A percentile compares a stretch with the other conserved stretches of the same genome.
These are phyloP conservation scores for Drosophila fuyamai DNA, from an alignment of 1,140 invertebrate species.

Conservation along the genomic window DNA sequence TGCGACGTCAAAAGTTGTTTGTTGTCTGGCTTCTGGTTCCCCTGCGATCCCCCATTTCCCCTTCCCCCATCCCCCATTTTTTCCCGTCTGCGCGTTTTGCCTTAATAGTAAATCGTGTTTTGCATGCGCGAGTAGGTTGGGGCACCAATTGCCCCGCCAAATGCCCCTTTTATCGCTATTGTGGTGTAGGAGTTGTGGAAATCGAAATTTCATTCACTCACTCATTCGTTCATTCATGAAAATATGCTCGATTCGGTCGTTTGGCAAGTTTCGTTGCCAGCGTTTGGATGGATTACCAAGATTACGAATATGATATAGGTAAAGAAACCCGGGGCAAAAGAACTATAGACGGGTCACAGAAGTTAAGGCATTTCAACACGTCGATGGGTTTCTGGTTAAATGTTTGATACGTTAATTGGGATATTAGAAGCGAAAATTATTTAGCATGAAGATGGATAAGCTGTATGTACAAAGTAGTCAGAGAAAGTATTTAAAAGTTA, in stretches of 20 bases:
- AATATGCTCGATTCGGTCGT: constrained; percentile 50
- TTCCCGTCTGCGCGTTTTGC: constrained; percentile 69
- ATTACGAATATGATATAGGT: constrained; percentile 32
- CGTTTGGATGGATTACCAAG: constrained; percentile 24
- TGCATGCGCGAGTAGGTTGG: constrained; percentile 78
- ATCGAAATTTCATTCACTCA: constrained; percentile 49
- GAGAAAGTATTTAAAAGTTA: not conserved
- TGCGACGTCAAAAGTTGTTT: constrained; percentile 59
- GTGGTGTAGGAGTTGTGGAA: constrained; percentile 58
- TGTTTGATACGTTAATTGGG: constrained; percentile 57
- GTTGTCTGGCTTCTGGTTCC: constrained; percentile 49
- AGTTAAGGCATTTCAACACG: constrained; percentile 69
- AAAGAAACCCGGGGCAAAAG: constrained; percentile 2
- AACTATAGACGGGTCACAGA: constrained; percentile 1
- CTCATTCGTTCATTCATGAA: constrained; percentile 68
- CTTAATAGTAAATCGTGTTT: constrained; percentile 83
- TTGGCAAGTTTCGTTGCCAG: constrained; percentile 59
- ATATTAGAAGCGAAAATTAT: constrained; percentile 37
- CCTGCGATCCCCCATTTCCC: constrained; percentile 7
- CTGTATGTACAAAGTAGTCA: too few relatives aligned
- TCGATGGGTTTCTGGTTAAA: constrained; percentile 55
- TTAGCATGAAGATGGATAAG: not conserved
- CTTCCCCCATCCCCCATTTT: constrained; percentile 1
- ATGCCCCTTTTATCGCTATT: constrained; percentile 2
- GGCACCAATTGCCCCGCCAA: not conserved